Evolutionary conservation across 2,888 invertebrate species (phyloP).

Genomic region (Eucriotettix oculatus): DNA sequence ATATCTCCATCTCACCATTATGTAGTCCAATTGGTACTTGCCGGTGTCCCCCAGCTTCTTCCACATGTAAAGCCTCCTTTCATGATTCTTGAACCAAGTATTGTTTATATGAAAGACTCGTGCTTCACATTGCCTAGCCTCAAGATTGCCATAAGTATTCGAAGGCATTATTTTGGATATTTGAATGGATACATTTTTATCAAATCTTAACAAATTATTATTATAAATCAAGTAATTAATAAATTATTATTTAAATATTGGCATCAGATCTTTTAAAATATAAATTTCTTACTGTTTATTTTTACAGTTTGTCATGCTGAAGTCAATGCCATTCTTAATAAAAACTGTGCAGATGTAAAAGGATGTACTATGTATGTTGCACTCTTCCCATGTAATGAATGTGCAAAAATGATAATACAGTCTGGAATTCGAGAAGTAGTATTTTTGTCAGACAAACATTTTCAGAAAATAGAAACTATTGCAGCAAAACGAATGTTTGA

Average conservation of each 20-base stretch:
- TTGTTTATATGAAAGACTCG: too few relatives aligned
- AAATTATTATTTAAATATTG: neutral
- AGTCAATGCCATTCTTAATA: constrained; percentile 90
- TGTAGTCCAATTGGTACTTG: too few relatives aligned
- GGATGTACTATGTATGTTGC: constrained; percentile 75
- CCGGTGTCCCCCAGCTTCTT: too few relatives aligned
- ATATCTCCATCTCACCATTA: too few relatives aligned
- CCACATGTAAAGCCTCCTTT: too few relatives aligned
- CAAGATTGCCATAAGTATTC: neutral
- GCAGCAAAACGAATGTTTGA: constrained; percentile 74
- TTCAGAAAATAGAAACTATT: constrained; percentile 42
- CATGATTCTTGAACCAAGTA: too few relatives aligned
- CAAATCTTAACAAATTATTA: neutral
- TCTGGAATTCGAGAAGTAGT: constrained; percentile 65
- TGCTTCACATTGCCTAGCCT: too few relatives aligned
- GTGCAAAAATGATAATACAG: constrained; percentile 92
- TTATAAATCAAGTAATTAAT: too few relatives aligned
- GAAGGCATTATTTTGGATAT: too few relatives aligned
- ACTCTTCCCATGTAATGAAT: constrained; percentile 93
- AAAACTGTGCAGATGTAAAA: constrained; percentile 58
- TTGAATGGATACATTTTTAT: neutral
- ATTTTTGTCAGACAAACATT: constrained; percentile 71
- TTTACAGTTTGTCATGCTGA: constrained; percentile 88
- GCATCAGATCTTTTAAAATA: neutral
- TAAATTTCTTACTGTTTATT: neutral